Base-by-base conservation (phyloP, 2,113 vertebrate genomes). In the Nyctereutes procyonoides region DNA sequence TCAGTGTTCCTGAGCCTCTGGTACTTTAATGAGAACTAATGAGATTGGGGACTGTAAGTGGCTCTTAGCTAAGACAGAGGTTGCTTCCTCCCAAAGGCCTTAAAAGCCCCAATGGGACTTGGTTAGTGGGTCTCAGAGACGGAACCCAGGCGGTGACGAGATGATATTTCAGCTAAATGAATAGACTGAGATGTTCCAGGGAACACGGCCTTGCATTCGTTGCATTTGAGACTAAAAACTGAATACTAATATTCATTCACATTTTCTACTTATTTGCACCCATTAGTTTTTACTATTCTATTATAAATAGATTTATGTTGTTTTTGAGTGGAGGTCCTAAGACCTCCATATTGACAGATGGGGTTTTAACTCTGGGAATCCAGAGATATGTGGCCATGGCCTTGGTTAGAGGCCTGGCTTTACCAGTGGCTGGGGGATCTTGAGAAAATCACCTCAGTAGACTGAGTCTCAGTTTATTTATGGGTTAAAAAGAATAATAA, bases 131-230 rank as follows among this genome's bases (percentile, higher is more conserved):
- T 88, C 88, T 93, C 85, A 32, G 53, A 81, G 87, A 86, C 63
- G 51, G 10, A 97, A 32, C 28, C 58, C 38, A 63, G 65, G 60
- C 89, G 88, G 53, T 48, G 74, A 92, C 15, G 62, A 82, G 93
- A 93, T 38, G 35, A 32, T 73, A 79, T 96, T 84, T 92, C 71
- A 87, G 83, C 92, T 85, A 95, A 84, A 96, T 90, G 83, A 96
- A 94, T 3, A 74, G 92, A 76, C 80, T 48, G 43, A 88, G 32
- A 91, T 88, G 65, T 94, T 85, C 35, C 81, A 73, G 87, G n/a
- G 38, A 97, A 77, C 17, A 15, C 63, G 15, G 13, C 56, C 91
- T 90, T 86, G 63, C 51, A 35, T 94, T 94, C 84, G 20, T 69
- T 63, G 53, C 51, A 81, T 81, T 69, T 92, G 81, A 93, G 28